Base-by-base conservation (phyloP, 2,888 invertebrate genomes). In the Meteorus colon region DNA sequence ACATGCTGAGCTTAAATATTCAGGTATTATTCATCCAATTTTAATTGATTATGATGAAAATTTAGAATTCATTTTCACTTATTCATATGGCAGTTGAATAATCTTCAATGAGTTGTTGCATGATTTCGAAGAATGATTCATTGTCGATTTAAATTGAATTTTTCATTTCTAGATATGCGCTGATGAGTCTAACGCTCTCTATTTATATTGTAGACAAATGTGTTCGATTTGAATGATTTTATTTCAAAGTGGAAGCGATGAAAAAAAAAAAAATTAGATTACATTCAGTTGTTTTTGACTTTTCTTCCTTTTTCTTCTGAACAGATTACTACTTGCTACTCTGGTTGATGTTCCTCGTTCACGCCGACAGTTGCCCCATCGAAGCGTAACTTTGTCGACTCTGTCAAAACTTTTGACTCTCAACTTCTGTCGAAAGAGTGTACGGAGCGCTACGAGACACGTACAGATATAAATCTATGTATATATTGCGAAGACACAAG, bases 401-500 rank as follows among this genome's bases (percentile, higher is more conserved):
- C 62, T 31, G 62, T 29, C 16, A 16, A 62, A 62, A 62, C 29
- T 62, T 62, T 62, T 29, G 62, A 62, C 62, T 62, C 31, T 31
- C 31, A 29, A 62, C 62, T 62, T 62, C 55, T 62, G 62, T 29
- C 62, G 12, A 29, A 31, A 31, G 31, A 6, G 59, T 48, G 16
- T 48, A 48, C 14, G 6, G 8, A 1, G 48, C 14, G n/a, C 0
- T 16, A 48, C 48, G 4, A 19, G 8, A 55, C n/a, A 55, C 2
- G n/a, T 19, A 55, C 6, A 19, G 5, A 19, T 19, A 55, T 55
- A 55, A 8, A 19, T 55, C 8, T 55, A 55, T 55, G 8, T 55
- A 55, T 55, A 19, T 55, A 55, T 4, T 55, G 55, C 2, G 10
- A 24, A 2, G 19, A 19, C n/a, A 55, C 19, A 19, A 19, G 19